phyloP scores from a whole-genome alignment of 2,797 vertebrate species.

The Sebastolobus alascanus region DNA sequence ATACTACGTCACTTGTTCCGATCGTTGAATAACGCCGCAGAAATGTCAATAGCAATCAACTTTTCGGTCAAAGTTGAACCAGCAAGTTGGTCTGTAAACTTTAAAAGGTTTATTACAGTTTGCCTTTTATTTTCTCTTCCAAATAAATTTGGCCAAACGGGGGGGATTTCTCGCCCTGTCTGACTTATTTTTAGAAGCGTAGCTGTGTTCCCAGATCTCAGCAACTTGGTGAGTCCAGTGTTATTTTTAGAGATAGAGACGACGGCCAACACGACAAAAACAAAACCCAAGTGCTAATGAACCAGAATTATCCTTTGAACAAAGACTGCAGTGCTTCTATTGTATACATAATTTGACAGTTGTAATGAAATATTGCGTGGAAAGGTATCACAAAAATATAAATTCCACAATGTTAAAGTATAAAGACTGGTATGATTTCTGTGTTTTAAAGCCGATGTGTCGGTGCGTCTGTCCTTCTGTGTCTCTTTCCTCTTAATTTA shows the following conservation, averaged over 20 bases:
- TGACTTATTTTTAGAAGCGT: constrained; percentile 17
- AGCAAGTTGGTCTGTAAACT: neutral
- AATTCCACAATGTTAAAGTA: neutral
- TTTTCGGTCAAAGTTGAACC: neutral
- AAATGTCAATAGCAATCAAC: neutral
- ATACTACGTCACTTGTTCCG: too few relatives aligned
- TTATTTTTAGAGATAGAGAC: constrained; percentile 9
- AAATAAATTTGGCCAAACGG: neutral
- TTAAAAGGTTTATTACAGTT: neutral
- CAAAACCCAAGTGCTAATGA: constrained; percentile 8
- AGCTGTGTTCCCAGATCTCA: constrained; percentile 12
- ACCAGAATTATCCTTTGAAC: neutral
- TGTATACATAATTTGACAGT: neutral
- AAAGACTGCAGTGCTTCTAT: neutral
- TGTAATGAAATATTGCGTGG: neutral
- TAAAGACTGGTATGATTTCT: neutral
- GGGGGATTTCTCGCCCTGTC: neutral
- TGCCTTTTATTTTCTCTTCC: neutral
- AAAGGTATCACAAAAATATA: neutral
- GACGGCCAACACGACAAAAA: neutral
- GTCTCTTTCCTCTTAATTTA: neutral
- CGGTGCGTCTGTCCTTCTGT: neutral
- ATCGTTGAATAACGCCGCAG: too few relatives aligned
- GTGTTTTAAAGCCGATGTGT: neutral
- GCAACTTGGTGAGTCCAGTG: neutral